These are phyloP conservation scores for Theocolax elegans DNA, from an alignment of 1,140 invertebrate genomes.

Conservation along the genomic window DNA sequence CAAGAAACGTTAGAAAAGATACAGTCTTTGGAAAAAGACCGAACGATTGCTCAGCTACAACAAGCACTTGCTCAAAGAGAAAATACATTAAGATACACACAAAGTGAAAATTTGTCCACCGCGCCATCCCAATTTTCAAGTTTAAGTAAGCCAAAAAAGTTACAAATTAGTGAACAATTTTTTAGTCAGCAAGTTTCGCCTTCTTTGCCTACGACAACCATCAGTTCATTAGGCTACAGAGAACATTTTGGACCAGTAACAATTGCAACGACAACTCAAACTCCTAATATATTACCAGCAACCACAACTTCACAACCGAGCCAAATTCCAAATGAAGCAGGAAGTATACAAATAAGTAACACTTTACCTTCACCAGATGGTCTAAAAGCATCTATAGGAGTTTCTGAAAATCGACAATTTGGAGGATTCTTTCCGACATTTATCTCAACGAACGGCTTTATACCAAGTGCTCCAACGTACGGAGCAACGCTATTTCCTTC, in stretches of 20 bases:
- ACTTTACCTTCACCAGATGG: constrained; percentile 26
- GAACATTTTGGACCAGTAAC: constrained; percentile 14
- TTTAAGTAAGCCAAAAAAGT: constrained; percentile 10
- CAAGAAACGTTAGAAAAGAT: constrained; percentile 55
- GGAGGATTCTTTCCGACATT: constrained; percentile 52
- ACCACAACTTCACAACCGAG: constrained; percentile 20
- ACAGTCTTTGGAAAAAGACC: constrained; percentile 59
- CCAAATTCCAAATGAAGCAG: constrained; percentile 35
- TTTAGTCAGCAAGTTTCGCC: background rate
- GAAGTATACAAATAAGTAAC: constrained; percentile 32
- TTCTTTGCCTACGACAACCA: background rate
- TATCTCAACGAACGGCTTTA: constrained; percentile 44
- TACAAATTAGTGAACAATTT: background rate
- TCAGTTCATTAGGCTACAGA: background rate
- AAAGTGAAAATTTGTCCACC: background rate
- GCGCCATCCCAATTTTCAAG: constrained; percentile 20
- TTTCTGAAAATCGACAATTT: constrained; percentile 47
- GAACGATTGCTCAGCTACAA: constrained; percentile 58
- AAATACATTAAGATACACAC: constrained; percentile 44
- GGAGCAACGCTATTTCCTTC: constrained; percentile 38
- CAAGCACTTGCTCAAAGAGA: constrained; percentile 48
- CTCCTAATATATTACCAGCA: constrained; percentile 7
- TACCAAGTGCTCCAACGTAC: constrained; percentile 46
- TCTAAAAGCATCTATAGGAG: background rate
- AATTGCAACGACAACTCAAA: constrained; percentile 39